Conservation (phyloP, 2,888 invertebrate genomes). For the Neoaliturus tenellus region DNA sequence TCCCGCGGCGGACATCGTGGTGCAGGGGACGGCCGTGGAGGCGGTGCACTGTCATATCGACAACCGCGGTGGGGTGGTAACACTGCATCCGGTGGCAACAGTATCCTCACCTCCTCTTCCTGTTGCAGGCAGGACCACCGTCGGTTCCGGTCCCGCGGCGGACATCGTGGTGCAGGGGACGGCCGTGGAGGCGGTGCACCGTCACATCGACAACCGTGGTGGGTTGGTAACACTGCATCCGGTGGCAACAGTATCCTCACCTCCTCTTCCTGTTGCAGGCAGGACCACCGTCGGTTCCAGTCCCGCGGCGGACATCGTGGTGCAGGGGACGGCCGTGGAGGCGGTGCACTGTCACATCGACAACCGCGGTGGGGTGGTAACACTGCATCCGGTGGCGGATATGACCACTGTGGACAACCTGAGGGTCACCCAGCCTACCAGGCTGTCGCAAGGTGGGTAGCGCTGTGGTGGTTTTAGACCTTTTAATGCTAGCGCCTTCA, state of each 20-base stretch:
- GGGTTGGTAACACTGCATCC: conserved; percentile 92
- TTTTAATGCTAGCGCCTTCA: background rate
- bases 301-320: conserved; percentile 87
- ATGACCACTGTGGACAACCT: conserved; percentile 85
- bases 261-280: conserved; percentile 75
- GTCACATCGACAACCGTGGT: conserved; percentile 90
- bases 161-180: conserved; percentile 92
- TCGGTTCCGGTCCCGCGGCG: conserved; percentile 86
- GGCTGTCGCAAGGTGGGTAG: conserved; percentile 86
- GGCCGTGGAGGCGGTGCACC: conserved; percentile 90
- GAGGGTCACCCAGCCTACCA: conserved; percentile 81
- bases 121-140: conserved; percentile 85
- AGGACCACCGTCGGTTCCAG: conserved; percentile 88
- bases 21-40: conserved; percentile 91
- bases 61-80: conserved; percentile 89
- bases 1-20: conserved; percentile 87
- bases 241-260: conserved; percentile 73
- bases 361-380: conserved; percentile 89
- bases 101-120: background rate
- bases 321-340: conserved; percentile 91
- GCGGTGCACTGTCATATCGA: conserved; percentile 92
- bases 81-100: conserved; percentile 86
- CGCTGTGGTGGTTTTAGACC: no score
- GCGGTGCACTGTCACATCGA: conserved; percentile 92
- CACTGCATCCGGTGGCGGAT: conserved; percentile 85